A percentile compares a stretch with the other conserved stretches of the same genome.
Evolutionary conservation across 2,797 vertebrate genomes (phyloP).

Genomic region (Sciurus vulgaris): DNA sequence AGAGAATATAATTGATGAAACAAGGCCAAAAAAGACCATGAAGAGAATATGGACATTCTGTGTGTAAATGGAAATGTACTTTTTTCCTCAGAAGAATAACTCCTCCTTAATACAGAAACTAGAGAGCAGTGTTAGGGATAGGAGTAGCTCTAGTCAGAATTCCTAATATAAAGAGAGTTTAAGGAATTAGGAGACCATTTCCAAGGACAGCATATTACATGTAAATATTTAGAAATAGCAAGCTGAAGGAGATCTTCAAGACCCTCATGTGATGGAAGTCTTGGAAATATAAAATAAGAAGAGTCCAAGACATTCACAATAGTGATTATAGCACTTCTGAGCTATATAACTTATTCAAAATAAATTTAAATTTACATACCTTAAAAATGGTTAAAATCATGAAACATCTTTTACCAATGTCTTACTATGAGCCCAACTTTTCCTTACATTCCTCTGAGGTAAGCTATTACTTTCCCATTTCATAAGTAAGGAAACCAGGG

Average conservation of each 20-base stretch:
- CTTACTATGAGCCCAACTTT: not conserved
- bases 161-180: not conserved
- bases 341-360: not conserved
- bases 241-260: not conserved
- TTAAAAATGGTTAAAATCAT: not conserved
- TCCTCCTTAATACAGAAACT: not conserved
- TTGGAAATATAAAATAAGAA: not conserved
- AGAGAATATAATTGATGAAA: not conserved
- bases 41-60: not conserved
- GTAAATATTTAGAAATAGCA: not conserved
- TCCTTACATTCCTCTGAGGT: not conserved
- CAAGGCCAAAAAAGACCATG: not conserved
- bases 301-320: not conserved
- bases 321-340: not conserved
- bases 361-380: not conserved
- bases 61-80: not conserved
- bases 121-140: not conserved
- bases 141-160: not conserved
- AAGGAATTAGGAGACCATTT: not conserved
- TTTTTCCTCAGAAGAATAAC: not conserved
- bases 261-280: not conserved
- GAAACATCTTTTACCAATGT: not conserved
- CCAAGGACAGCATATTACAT: not conserved
- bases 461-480: not conserved
- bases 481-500: not conserved